phyloP scores from a whole-genome alignment of 1,140 invertebrate genomes.

The Globodera rostochiensis region DNA sequence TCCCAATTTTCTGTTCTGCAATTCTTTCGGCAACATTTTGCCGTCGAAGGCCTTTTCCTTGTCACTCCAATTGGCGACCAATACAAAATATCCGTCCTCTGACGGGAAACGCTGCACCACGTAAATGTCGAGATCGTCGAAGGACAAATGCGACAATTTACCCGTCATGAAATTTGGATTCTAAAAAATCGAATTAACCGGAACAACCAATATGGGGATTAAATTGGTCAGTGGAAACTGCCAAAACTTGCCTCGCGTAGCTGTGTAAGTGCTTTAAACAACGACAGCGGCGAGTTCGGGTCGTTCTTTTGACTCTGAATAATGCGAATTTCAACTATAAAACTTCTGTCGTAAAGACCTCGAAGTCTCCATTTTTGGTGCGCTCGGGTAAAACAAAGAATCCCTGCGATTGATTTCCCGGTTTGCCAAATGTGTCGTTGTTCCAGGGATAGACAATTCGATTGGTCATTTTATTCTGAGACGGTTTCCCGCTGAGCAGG shows the following conservation, averaged over 20 bases:
- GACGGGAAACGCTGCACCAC: background rate
- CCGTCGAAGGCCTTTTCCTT: background rate
- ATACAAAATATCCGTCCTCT: background rate
- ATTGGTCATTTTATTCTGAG: constrained; percentile 11
- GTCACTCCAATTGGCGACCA: constrained; percentile 13
- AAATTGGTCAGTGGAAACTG: background rate
- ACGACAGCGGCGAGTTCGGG: background rate
- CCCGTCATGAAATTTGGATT: constrained; percentile 12
- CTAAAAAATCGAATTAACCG: background rate
- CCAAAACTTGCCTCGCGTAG: constrained; percentile 20
- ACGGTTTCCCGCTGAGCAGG: constrained; percentile 10
- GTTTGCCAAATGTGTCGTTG: background rate
- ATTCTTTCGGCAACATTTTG: constrained; percentile 14
- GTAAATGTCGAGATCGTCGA: constrained; percentile 8
- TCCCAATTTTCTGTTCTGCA: constrained; percentile 6
- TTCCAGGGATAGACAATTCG: constrained; percentile 26
- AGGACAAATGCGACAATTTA: background rate
- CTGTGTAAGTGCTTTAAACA: constrained; percentile 19
- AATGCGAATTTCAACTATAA: background rate
- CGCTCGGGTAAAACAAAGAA: constrained; percentile 20
- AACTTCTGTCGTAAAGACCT: background rate
- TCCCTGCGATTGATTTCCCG: constrained; percentile 8
- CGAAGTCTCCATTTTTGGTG: constrained; percentile 15
- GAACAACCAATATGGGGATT: too few species aligned
- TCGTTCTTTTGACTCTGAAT: constrained; percentile 19